These are phyloP conservation scores for Salmo trutta DNA, from an alignment of 2,797 vertebrate species.

Conservation along the genomic window DNA sequence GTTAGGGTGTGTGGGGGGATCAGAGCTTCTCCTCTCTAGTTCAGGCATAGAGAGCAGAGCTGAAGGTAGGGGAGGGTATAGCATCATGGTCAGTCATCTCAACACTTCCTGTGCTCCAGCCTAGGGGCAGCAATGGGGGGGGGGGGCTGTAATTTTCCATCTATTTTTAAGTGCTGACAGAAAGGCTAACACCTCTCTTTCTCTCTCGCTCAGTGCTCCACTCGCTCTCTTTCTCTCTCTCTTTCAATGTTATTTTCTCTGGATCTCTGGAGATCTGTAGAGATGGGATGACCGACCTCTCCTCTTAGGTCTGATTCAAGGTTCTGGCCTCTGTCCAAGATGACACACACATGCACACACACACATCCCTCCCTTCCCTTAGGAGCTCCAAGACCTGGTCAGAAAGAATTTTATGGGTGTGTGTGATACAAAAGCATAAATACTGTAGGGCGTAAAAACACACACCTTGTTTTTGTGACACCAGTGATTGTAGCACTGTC, in stretches of 20 bases:
- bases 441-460: background rate
- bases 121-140: constrained; percentile 37
- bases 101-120: constrained; percentile 69
- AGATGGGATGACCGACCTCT: constrained; percentile 23
- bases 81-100: constrained; percentile 49
- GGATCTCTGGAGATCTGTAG: constrained; percentile 34
- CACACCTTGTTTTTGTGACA: constrained; percentile 30
- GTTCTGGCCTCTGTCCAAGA: constrained; percentile 38
- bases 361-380: constrained; percentile 24
- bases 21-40: background rate
- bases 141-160: constrained; percentile 68
- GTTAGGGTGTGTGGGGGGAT: background rate
- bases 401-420: background rate
- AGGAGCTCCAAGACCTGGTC: background rate
- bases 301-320: constrained; percentile 35
- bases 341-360: constrained; percentile 30
- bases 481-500: background rate
- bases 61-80: constrained; percentile 32
- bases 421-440: background rate
- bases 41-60: constrained; percentile 16
- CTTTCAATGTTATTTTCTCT: background rate
- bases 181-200: constrained; percentile 38
- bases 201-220: background rate
- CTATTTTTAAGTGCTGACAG: constrained; percentile 61
- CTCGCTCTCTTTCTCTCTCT: background rate